phyloP scores from a whole-genome alignment of 2,888 invertebrate genomes.

The Auanema sp. region DNA sequence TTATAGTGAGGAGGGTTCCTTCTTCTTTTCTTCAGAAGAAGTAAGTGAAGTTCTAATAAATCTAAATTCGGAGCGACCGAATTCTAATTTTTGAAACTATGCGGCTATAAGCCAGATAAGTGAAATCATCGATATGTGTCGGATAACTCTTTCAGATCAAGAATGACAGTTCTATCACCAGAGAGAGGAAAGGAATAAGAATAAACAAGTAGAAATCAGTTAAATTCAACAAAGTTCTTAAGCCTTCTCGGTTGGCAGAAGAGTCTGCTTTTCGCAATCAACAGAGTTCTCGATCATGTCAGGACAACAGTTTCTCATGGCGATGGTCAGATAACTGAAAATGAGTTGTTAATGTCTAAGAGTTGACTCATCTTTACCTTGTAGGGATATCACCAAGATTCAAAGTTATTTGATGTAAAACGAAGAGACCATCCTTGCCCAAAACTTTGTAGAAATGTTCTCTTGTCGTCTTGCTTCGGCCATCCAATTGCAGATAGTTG shows the following conservation, averaged over 20 bases:
- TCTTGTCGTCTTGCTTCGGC: conserved; percentile 18
- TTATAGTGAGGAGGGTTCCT: too few relatives aligned
- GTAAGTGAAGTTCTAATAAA: too few relatives aligned
- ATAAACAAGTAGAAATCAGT: conserved; percentile 10
- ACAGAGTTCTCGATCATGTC: not conserved
- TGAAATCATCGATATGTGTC: too few relatives aligned
- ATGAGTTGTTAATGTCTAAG: not conserved
- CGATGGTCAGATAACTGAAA: conserved; percentile 53
- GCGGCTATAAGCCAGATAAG: too few relatives aligned
- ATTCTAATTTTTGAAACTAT: too few relatives aligned
- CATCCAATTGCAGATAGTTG: conserved; percentile 30
- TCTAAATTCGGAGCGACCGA: too few relatives aligned
- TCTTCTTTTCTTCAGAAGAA: too few relatives aligned
- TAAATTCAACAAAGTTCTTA: not conserved
- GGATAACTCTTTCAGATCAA: not conserved
- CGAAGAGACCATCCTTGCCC: conserved; percentile 58
- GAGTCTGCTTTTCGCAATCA: conserved; percentile 16
- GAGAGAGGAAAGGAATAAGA: not conserved
- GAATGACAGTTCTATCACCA: not conserved
- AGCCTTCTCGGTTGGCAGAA: not conserved
- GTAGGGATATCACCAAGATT: conserved; percentile 62
- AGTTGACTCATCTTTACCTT: conserved; percentile 33
- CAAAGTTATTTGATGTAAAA: conserved; percentile 58
- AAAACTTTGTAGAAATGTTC: conserved; percentile 40
- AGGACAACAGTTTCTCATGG: conserved; percentile 47